Evolutionary conservation across 2,113 vertebrate genomes (phyloP).

Genomic region (Zosterops borbonicus): DNA sequence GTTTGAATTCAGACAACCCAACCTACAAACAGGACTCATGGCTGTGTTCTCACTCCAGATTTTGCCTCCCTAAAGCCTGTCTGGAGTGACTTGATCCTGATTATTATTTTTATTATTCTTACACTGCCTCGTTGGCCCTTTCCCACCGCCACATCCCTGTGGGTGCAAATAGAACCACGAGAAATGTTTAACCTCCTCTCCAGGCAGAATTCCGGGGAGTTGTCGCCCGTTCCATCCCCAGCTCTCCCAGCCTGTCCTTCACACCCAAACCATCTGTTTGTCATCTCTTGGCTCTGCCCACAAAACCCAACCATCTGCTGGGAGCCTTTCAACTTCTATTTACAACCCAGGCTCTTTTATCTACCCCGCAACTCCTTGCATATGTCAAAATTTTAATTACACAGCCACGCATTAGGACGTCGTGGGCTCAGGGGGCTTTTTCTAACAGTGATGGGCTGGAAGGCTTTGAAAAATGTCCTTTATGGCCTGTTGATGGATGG

Average conservation of each 20-base stretch:
- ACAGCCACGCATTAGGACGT: slow-evolving; percentile 32
- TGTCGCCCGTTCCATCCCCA: not conserved
- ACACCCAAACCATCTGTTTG: slow-evolving; percentile 67
- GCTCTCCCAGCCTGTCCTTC: slow-evolving; percentile 25
- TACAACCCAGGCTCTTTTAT: slow-evolving; percentile 56
- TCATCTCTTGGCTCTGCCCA: slow-evolving; percentile 54
- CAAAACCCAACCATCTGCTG: slow-evolving; percentile 70
- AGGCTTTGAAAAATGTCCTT: slow-evolving; percentile 27
- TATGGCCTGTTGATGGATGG: slow-evolving; percentile 5
- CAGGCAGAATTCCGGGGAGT: not conserved
- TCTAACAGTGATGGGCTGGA: not conserved
- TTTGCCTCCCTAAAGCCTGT: not conserved
- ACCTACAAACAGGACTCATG: not conserved
- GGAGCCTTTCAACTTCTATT: slow-evolving; percentile 67
- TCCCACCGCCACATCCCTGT: not conserved
- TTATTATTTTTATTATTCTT: not conserved
- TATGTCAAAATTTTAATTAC: slow-evolving; percentile 72
- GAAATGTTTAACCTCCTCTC: not conserved
- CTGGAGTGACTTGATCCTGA: not conserved
- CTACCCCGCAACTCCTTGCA: slow-evolving; percentile 61
- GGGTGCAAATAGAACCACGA: not conserved
- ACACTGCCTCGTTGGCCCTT: not conserved
- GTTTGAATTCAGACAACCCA: not conserved
- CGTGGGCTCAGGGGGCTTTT: slow-evolving; percentile 25
- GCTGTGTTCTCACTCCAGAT: not conserved